phyloP scores from a whole-genome alignment of 2,888 invertebrate species.

The Macropis europaea region DNA sequence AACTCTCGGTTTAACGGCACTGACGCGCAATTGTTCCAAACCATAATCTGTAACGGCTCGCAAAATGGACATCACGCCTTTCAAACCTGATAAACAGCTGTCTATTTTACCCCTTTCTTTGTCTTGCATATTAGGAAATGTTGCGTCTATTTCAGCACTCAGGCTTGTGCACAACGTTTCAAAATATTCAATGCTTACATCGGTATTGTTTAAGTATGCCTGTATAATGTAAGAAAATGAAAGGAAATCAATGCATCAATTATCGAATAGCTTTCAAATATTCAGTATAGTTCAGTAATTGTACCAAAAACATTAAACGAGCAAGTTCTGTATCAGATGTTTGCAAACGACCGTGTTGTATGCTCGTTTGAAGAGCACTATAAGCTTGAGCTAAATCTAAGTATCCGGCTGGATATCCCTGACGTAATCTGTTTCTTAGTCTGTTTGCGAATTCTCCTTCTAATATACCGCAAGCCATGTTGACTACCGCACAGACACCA shows the following conservation, averaged over 20 bases:
- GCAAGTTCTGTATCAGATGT: conserved; percentile 90
- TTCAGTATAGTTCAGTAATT: conserved; percentile 45
- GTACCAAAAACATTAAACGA: conserved; percentile 88
- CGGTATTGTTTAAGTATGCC: conserved; percentile 94
- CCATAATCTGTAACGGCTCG: conserved; percentile 89
- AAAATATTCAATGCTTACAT: conserved; percentile 94
- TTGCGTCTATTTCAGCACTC: conserved; percentile 85
- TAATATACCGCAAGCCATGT: conserved; percentile 93
- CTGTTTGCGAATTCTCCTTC: conserved; percentile 92
- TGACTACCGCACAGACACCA: conserved; percentile 97
- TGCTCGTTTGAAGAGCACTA: conserved; percentile 88
- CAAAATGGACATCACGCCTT: conserved; percentile 82
- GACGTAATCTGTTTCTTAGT: conserved; percentile 87
- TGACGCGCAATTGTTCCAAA: conserved; percentile 88
- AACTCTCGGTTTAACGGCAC: conserved; percentile 91
- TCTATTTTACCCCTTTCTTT: conserved; percentile 88
- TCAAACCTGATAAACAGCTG: conserved; percentile 84
- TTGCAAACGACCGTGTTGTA: conserved; percentile 90
- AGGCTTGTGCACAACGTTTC: conserved; percentile 91
- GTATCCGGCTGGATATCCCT: conserved; percentile 90
- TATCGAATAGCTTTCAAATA: background rate
- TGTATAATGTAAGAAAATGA: conserved; percentile 76
- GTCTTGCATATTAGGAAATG: conserved; percentile 83
- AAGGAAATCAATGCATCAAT: background rate
- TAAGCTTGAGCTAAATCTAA: conserved; percentile 91